A percentile compares a stretch with the other conserved stretches of the same genome.
Conservation (phyloP, 2,113 vertebrate species). For the Callaeas wilsoni region DNA sequence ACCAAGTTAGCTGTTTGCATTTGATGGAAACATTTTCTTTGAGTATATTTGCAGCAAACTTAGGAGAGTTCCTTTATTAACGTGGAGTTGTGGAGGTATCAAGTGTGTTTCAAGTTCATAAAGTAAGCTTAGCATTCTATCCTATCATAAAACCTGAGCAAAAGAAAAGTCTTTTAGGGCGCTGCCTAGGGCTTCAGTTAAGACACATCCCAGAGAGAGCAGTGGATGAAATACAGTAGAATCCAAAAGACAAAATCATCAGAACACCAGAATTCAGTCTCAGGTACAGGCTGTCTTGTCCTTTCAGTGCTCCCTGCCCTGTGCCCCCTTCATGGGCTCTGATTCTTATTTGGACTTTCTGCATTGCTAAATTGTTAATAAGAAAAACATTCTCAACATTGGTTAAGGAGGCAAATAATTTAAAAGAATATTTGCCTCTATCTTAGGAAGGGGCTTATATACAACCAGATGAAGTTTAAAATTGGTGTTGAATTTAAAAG, state of each 20-base stretch:
- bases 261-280: background rate
- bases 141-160: background rate
- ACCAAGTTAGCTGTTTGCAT: background rate
- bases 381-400: background rate
- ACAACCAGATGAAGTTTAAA: background rate
- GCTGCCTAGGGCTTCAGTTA: background rate
- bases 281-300: background rate
- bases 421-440: background rate
- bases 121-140: background rate
- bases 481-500: background rate
- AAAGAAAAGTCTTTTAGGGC: background rate
- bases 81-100: background rate
- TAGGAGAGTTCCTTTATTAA: background rate
- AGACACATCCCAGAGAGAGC: background rate
- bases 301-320: background rate
- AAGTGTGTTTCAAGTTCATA: background rate
- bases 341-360: background rate
- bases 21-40: background rate
- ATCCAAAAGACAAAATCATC: background rate
- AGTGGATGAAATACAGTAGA: background rate
- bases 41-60: background rate
- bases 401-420: background rate
- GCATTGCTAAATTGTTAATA: background rate
- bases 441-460: background rate
- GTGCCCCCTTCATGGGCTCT: rapidly evolving